Evolutionary conservation across 2,888 invertebrate species (phyloP).

Genomic region (Thysanoteuthis rhombus): DNA sequence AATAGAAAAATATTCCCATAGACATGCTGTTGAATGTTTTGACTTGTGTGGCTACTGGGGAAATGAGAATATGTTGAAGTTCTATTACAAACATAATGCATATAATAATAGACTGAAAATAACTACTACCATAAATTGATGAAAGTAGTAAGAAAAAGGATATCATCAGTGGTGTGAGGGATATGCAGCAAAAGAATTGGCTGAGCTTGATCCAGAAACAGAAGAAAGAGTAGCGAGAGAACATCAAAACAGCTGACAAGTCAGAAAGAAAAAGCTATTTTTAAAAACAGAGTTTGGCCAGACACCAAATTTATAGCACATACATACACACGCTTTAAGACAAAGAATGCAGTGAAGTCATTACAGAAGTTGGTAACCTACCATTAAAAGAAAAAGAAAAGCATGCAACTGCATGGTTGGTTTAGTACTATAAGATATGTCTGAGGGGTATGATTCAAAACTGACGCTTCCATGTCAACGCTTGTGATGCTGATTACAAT

Average conservation of each 20-base stretch:
- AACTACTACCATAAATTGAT: background rate
- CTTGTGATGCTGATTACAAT: no score
- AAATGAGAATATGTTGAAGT: background rate
- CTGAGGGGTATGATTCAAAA: no score
- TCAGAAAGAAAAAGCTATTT: background rate
- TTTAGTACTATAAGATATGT: background rate
- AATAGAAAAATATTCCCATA: no score
- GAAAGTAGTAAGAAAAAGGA: background rate
- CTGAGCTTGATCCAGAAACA: background rate
- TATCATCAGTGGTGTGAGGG: background rate
- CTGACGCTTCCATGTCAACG: no score
- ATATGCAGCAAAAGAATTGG: background rate
- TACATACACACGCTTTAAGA: no score
- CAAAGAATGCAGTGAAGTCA: background rate
- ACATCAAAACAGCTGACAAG: background rate
- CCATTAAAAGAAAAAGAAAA: background rate
- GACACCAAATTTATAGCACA: background rate
- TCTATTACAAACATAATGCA: background rate
- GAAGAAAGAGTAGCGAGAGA: background rate
- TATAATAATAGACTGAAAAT: background rate
- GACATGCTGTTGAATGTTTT: no score
- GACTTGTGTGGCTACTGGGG: no score
- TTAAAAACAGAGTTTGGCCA: background rate
- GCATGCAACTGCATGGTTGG: background rate
- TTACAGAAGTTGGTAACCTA: background rate